Conservation (phyloP, 1,140 invertebrate species). For the Heliconius congener region DNA sequence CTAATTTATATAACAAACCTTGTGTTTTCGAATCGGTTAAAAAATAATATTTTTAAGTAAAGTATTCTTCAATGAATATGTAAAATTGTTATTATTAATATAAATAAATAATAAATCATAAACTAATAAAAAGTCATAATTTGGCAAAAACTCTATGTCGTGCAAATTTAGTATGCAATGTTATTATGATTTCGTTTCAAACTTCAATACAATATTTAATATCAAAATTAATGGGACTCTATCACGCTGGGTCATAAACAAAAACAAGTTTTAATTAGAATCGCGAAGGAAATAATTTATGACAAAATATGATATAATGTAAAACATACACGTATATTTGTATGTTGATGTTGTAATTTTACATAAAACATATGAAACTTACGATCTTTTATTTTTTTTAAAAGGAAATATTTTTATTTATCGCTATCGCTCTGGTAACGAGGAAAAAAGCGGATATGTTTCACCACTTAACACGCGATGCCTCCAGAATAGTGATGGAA, state of each 20-base stretch:
- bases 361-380: neutral
- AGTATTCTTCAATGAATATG: too few species aligned
- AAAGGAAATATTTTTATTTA: too few species aligned
- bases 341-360: neutral
- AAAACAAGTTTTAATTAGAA: constrained; percentile 12
- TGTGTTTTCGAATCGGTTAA: too few species aligned
- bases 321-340: neutral
- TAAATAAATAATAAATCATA: neutral
- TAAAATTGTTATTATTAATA: too few species aligned
- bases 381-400: neutral
- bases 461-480: too few species aligned
- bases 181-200: constrained; percentile 27
- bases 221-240: constrained; percentile 36
- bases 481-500: too few species aligned
- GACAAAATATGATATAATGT: neutral
- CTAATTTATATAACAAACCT: too few species aligned
- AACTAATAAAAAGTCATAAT: neutral
- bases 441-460: too few species aligned
- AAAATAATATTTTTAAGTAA: too few species aligned
- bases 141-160: constrained; percentile 12
- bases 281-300: neutral
- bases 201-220: constrained; percentile 31
- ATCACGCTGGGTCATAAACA: constrained; percentile 22
- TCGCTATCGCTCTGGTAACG: too few species aligned
- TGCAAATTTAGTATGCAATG: constrained; percentile 34